These are phyloP conservation scores for Hydroisotoma schaefferi DNA, from an alignment of 2,888 invertebrate genomes.

Conservation along the genomic window DNA sequence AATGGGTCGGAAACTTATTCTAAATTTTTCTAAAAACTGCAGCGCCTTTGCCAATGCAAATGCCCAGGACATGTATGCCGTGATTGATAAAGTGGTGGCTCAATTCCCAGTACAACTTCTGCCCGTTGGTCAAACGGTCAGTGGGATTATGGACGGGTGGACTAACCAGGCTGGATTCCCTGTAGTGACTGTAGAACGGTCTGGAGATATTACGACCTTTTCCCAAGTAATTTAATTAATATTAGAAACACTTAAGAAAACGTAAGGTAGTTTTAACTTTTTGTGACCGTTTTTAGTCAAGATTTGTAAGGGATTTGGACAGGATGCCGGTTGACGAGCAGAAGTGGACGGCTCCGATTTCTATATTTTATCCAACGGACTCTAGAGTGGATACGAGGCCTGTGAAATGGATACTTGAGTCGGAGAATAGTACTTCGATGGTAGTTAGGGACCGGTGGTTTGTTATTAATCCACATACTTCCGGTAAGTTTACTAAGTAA, in stretches of 20 bases:
- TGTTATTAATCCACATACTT: slow-evolving; percentile 37
- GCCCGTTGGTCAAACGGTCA: slow-evolving; percentile 18
- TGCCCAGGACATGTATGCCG: slow-evolving; percentile 36
- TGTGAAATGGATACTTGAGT: slow-evolving; percentile 14
- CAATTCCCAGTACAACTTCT: slow-evolving; percentile 7
- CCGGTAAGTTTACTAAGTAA: slow-evolving; percentile 15
- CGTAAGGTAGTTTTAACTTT: no score
- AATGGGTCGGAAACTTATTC: no score
- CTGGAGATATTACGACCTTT: no score
- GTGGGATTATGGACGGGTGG: slow-evolving; percentile 33
- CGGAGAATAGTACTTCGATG: neutral
- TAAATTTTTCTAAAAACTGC: slow-evolving; percentile 8
- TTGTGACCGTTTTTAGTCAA: no score
- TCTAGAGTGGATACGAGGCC: neutral
- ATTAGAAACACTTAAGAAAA: no score
- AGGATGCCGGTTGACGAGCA: no score
- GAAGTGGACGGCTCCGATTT: slow-evolving; percentile 23
- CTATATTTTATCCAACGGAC: slow-evolving; percentile 10
- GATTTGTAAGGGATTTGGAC: no score
- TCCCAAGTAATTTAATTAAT: no score
- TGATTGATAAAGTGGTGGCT: slow-evolving; percentile 9
- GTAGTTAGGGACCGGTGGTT: slow-evolving; percentile 14
- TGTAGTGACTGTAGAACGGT: slow-evolving; percentile 16
- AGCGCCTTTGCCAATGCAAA: slow-evolving; percentile 25
- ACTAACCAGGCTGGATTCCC: slow-evolving; percentile 37